Evolutionary conservation across 2,797 vertebrate genomes (phyloP).

Genomic region (Onychomys torridus): DNA sequence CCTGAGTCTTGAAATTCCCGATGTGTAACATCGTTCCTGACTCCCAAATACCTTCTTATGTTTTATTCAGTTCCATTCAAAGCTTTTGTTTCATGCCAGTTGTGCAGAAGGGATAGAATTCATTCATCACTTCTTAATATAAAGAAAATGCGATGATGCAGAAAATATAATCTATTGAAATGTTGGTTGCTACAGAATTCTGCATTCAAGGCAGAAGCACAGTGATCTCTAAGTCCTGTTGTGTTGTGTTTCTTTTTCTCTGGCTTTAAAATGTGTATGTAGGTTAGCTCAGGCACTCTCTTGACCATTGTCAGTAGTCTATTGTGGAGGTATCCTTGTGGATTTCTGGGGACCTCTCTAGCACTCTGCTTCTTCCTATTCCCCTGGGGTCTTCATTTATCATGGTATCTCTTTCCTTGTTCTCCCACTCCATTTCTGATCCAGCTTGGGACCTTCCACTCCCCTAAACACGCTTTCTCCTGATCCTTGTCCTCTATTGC

Average conservation of each 20-base stretch:
- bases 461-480: no score
- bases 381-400: no score
- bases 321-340: no score
- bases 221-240: background rate
- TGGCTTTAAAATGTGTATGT: background rate
- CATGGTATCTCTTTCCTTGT: no score
- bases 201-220: background rate
- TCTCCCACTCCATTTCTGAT: no score
- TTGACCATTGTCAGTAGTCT: no score
- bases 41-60: background rate
- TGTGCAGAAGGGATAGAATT: conserved; percentile 50
- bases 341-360: no score
- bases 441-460: no score
- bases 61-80: conserved; percentile 5
- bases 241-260: background rate
- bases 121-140: conserved; percentile 50
- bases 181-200: conserved; percentile 58
- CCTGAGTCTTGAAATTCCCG: background rate
- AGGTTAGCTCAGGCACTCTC: no score
- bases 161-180: conserved; percentile 63
- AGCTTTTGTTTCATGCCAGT: conserved; percentile 16
- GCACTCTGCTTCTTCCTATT: no score
- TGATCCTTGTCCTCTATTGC: no score
- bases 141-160: conserved; percentile 26
- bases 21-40: background rate